Evolutionary conservation across 2,888 invertebrate species (phyloP).

Genomic region (Meiosimyza platycephala): DNA sequence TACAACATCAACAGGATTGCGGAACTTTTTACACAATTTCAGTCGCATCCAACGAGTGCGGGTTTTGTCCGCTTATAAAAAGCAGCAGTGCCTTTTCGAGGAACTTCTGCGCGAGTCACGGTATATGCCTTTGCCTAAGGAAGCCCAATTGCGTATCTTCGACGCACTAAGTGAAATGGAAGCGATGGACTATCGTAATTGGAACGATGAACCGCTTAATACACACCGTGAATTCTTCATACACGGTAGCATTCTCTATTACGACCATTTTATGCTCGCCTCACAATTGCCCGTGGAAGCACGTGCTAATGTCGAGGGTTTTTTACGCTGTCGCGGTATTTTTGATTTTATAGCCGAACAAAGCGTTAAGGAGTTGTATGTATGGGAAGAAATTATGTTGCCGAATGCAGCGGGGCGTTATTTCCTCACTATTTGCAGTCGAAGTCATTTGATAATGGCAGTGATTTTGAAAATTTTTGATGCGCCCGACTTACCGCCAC

Average conservation of each 20-base stretch:
- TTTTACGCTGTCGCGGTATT: constrained; percentile 80
- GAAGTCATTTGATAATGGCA: constrained; percentile 76
- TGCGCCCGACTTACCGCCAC: constrained; percentile 51
- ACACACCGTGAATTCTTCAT: constrained; percentile 69
- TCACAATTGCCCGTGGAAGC: constrained; percentile 83
- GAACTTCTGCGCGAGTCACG: constrained; percentile 75
- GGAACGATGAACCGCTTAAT: constrained; percentile 76
- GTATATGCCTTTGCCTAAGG: constrained; percentile 76
- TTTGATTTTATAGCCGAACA: constrained; percentile 76
- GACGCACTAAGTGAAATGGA: constrained; percentile 90
- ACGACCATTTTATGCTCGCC: constrained; percentile 72
- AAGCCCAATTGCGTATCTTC: constrained; percentile 84
- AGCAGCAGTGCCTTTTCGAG: constrained; percentile 69
- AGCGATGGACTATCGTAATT: constrained; percentile 90
- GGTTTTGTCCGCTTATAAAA: constrained; percentile 44
- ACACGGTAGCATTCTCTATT: constrained; percentile 70
- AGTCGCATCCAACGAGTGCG: constrained; percentile 54
- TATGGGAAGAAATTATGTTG: constrained; percentile 78
- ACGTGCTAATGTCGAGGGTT: constrained; percentile 80
- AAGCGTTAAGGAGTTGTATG: constrained; percentile 76
- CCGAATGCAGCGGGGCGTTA: constrained; percentile 68
- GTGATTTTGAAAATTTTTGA: constrained; percentile 72
- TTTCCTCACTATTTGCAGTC: constrained; percentile 81
- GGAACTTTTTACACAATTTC: constrained; percentile 52
- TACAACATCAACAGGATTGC: constrained; percentile 43